These are phyloP conservation scores for Liparis tanakae DNA, from an alignment of 2,797 vertebrate genomes.

Conservation along the genomic window DNA sequence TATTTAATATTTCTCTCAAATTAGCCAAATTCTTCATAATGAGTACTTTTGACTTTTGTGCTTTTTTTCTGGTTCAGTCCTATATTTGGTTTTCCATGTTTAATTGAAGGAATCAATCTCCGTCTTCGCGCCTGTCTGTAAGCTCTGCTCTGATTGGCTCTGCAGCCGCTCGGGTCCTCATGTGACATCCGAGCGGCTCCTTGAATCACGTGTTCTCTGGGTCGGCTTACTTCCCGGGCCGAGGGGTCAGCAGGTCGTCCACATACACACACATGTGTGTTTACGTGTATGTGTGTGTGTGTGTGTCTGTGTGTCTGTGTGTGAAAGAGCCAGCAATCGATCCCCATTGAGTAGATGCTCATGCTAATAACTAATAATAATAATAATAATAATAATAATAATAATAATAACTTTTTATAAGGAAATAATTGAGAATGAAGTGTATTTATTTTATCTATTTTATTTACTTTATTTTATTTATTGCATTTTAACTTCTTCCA, in stretches of 20 bases:
- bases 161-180: not conserved
- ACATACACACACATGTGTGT: not conserved
- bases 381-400: no score
- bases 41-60: no score
- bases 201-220: not conserved
- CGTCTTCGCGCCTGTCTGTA: not conserved
- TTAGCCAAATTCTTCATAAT: not conserved
- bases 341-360: no score
- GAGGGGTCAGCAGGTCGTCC: not conserved
- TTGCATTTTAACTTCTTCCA: not conserved
- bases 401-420: no score
- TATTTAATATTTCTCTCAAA: not conserved
- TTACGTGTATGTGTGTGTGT: no score
- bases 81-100: not conserved
- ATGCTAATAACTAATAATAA: no score
- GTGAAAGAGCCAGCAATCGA: no score
- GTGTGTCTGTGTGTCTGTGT: no score
- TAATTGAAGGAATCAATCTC: no score
- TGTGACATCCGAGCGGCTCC: not conserved
- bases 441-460: no score
- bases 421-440: no score
- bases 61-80: not conserved
- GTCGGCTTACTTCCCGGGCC: not conserved
- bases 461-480: no score
- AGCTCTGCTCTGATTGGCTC: not conserved